Conservation (phyloP, 2,888 invertebrate genomes). For the Achlya flavicornis region DNA sequence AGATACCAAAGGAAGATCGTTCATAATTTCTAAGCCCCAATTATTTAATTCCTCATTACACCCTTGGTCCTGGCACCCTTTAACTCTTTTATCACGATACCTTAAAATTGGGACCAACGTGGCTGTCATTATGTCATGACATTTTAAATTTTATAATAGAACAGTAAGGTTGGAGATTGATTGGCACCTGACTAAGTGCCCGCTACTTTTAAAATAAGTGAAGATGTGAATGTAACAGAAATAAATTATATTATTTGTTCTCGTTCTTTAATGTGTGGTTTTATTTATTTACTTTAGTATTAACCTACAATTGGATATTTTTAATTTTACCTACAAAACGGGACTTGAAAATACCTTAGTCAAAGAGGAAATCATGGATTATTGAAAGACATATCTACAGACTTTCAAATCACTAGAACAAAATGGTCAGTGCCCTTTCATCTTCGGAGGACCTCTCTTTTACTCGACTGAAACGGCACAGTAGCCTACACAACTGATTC, state of each 20-base stretch:
- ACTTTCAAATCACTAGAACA: no score
- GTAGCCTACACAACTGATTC: no score
- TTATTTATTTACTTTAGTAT: constrained; percentile 41
- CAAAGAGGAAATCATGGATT: no score
- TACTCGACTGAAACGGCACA: no score
- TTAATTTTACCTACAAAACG: no score
- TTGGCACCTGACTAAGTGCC: constrained; percentile 41
- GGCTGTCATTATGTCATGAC: constrained; percentile 31
- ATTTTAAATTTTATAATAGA: constrained; percentile 16
- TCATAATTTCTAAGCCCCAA: constrained; percentile 8
- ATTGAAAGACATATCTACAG: no score
- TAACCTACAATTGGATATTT: background rate
- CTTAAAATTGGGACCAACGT: constrained; percentile 48
- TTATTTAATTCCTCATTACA: constrained; percentile 8
- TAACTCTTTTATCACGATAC: constrained; percentile 15
- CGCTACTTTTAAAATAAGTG: constrained; percentile 50
- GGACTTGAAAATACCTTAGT: no score
- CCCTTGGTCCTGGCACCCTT: constrained; percentile 36
- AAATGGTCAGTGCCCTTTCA: no score
- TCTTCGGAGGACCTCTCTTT: no score
- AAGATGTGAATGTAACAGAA: constrained; percentile 71
- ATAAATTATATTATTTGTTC: constrained; percentile 77
- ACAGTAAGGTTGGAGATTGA: constrained; percentile 22
- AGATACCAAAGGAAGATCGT: background rate
- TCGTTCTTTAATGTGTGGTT: constrained; percentile 66